phyloP scores from a whole-genome alignment of 2,113 vertebrate species.

The Paracanthobrama guichenoti region DNA sequence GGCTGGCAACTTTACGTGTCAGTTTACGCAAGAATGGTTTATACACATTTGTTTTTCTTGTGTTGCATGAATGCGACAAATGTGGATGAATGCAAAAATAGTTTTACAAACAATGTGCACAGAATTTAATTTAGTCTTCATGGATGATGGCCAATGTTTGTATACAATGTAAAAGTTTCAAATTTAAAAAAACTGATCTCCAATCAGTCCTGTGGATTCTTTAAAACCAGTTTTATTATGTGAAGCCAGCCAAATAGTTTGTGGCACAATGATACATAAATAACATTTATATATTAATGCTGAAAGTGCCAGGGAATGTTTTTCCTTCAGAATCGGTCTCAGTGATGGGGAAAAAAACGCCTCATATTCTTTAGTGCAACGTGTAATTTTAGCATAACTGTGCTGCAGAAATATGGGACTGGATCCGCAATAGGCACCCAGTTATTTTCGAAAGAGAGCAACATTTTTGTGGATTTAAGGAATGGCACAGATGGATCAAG shows the following conservation, averaged over 20 bases:
- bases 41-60: not conserved
- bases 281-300: not conserved
- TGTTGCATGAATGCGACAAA: not conserved
- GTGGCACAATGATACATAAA: not conserved
- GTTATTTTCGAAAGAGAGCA: constrained; percentile 10
- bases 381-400: constrained; percentile 42
- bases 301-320: not conserved
- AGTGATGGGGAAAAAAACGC: not conserved
- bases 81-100: not conserved
- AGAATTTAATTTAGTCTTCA: not conserved
- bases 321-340: not conserved
- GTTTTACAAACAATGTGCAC: not conserved
- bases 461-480: constrained; percentile 20
- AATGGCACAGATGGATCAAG: not conserved
- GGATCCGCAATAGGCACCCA: constrained; percentile 36
- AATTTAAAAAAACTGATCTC: no score
- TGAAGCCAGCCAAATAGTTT: not conserved
- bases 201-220: not conserved
- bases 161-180: not conserved
- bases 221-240: not conserved
- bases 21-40: not conserved
- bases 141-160: not conserved
- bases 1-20: not conserved
- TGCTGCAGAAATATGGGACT: constrained; percentile 15
- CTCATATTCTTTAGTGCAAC: constrained; percentile 38